These are phyloP conservation scores for Acanthornis magna DNA, from an alignment of 2,797 vertebrate species.

Conservation along the genomic window DNA sequence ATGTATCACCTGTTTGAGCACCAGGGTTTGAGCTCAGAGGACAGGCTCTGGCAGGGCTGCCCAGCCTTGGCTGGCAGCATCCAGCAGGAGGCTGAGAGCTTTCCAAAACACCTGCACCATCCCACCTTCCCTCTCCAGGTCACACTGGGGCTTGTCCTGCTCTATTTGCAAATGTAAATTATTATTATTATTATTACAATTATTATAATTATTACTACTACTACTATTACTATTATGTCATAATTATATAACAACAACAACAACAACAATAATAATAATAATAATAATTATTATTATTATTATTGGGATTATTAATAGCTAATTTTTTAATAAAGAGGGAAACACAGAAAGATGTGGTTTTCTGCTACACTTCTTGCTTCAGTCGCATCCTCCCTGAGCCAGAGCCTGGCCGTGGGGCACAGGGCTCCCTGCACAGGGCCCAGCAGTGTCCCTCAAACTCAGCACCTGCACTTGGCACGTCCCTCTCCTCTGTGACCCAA, in stretches of 20 bases:
- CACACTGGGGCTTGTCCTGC: neutral
- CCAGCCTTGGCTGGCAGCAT: neutral
- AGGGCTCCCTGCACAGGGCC: neutral
- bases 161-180: neutral
- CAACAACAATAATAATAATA: too few species aligned
- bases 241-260: too few species aligned
- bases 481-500: neutral
- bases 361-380: neutral
- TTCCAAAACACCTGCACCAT: neutral
- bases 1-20: neutral
- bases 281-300: too few species aligned
- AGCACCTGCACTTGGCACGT: neutral
- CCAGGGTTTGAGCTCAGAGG: neutral
- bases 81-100: neutral
- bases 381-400: neutral
- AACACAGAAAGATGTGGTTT: neutral
- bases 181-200: too few species aligned
- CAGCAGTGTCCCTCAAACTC: neutral
- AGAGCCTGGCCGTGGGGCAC: neutral
- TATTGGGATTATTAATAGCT: neutral
- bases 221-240: too few species aligned
- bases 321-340: neutral
- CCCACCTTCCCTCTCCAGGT: neutral
- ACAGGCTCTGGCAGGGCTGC: neutral
- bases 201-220: too few species aligned